Conservation (phyloP, 2,888 invertebrate species). For the Noctua janthina region DNA sequence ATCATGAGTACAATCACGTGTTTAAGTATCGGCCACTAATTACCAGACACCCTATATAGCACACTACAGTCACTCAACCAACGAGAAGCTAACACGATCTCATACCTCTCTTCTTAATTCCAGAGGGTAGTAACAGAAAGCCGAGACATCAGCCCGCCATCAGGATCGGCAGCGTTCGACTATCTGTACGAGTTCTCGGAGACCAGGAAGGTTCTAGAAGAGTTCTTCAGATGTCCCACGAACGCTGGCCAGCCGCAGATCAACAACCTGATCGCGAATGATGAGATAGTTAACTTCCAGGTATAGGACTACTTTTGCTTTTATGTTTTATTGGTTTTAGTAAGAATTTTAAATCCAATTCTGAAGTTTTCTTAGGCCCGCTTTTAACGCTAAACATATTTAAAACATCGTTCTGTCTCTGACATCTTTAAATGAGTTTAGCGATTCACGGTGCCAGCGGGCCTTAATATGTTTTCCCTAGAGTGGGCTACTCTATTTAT, state of each 20-base stretch:
- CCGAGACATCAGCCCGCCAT: conserved; percentile 86
- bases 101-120: conserved; percentile 56
- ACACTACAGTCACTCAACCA: not conserved
- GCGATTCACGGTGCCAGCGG: too few species aligned
- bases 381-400: too few species aligned
- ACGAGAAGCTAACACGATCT: conserved; percentile 9
- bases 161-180: conserved; percentile 93
- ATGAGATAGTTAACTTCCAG: conserved; percentile 88
- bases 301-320: conserved; percentile 44
- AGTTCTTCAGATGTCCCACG: conserved; percentile 96
- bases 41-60: too few species aligned
- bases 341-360: too few species aligned
- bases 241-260: conserved; percentile 79
- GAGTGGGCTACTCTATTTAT: not conserved
- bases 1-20: too few species aligned
- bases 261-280: conserved; percentile 70
- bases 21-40: too few species aligned
- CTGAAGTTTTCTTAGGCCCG: too few species aligned
- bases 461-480: not conserved
- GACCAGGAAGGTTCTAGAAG: conserved; percentile 97
- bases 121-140: conserved; percentile 88
- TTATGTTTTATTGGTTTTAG: not conserved
- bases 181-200: conserved; percentile 98
- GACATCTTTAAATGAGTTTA: too few species aligned
- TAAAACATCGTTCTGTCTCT: too few species aligned